phyloP scores from a whole-genome alignment of 2,888 invertebrate species.

The Boloria euphrosyne region DNA sequence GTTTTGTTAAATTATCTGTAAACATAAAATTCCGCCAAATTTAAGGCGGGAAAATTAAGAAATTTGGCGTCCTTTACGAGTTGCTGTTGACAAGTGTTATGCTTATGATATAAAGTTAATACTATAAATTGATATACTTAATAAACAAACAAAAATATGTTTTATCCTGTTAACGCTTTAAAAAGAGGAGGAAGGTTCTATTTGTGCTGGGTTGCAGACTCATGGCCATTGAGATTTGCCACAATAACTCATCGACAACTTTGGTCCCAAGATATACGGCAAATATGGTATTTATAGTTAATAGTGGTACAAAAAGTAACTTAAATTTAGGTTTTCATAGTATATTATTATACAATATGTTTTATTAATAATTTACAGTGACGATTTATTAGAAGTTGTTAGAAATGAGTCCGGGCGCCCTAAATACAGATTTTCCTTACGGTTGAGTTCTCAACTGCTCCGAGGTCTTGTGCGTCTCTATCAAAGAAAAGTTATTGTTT shows the following conservation, averaged over 20 bases:
- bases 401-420: conserved; percentile 68
- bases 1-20: neutral
- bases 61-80: neutral
- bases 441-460: conserved; percentile 70
- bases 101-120: neutral
- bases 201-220: conserved; percentile 75
- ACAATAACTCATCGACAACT: conserved; percentile 65
- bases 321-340: neutral
- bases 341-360: neutral
- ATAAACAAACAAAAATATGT: conserved; percentile 53
- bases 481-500: conserved; percentile 61
- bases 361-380: conserved; percentile 49
- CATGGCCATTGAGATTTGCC: conserved; percentile 71
- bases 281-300: conserved; percentile 57
- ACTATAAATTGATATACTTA: neutral
- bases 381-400: conserved; percentile 64
- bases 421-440: conserved; percentile 65
- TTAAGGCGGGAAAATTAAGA: conserved; percentile 6
- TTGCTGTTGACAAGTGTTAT: neutral
- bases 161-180: conserved; percentile 68
- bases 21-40: neutral
- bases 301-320: neutral
- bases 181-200: conserved; percentile 72
- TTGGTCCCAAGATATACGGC: conserved; percentile 68
- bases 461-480: conserved; percentile 68